Base-by-base conservation (phyloP, 2,797 vertebrate genomes). In the Hippoglossus hippoglossus region DNA sequence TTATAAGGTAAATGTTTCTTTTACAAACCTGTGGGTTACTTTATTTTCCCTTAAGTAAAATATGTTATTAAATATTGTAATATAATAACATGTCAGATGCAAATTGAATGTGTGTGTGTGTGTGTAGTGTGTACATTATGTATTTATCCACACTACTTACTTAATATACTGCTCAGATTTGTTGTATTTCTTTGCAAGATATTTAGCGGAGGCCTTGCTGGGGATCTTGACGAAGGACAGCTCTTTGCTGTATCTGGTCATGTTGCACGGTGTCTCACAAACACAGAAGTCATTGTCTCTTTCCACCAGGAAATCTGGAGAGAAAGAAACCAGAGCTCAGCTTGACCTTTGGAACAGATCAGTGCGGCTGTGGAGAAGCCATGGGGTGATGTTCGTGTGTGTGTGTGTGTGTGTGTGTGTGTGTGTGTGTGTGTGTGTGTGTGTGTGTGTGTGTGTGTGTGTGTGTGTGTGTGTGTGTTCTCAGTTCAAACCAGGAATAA, bases 201-300 rank as follows among this genome's bases (percentile, higher is more conserved):
- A 99, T 80, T 98, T 99, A 72, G 98, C 97, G 0, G 98, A 99
- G 16, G 97, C 98, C 86, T 99, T 99, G 95, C 98, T 99, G 89
- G 98, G 98, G 82, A 99, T 99, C 93, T 98, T 99, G 75, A 99
- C 98, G 77, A 99, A 99, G 87, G 97, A 99, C 85, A 99, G 94
- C 93, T 99, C 98, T 91, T 99, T 99, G 87, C 94, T 96, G 21
- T 96, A 99, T 86, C 98, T 95, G 7, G 98, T 99, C 90, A 97
- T 96, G 81, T 99, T 99, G 94, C 98, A 99, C 1, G 98, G 98
- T 67, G 97, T 98, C 86, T 98, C 96, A 10, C 98, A 99, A 68
- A 97, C 89, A 71, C 98, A 99, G 93, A 96, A 99, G 39, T 98
- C 95, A 0, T 96, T 98, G 94, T 99, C 98, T 88, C 94, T 95